Base-by-base conservation (phyloP, 30 jellyfish, hydroid and myxozoan species). In the Calvadosia cruxmelitensis region DNA sequence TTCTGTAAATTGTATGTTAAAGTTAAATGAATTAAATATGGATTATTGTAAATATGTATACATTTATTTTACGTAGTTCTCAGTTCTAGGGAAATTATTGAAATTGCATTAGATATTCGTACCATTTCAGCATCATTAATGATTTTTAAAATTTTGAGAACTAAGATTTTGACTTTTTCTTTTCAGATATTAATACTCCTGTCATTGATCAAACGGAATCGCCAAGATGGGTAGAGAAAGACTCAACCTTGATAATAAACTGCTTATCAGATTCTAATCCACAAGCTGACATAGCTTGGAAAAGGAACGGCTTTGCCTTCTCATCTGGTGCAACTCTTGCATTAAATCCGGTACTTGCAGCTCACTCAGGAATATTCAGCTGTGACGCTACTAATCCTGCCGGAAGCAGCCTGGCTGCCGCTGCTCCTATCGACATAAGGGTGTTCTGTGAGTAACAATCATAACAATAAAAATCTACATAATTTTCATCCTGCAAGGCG, bases 301-400 rank as follows among this genome's bases (percentile, higher is more conserved):
- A 53, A 34, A 50, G 29, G 28, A 26, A 28, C 32, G 29, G 73
- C 16, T 3, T 68, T 28, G 32, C 1, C 16, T 77, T 67, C 1
- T 78, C 92, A 1, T 27, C 1, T n/a, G 29, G 81, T 10, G 36
- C 64, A 7, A 29, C 31, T 26, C 78, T 78, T 31, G 30, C 63
- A 1, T 53, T 78, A 33, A 48, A 62, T 49, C 36, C 75, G 0
- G 35, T 78, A 31, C 27, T 15, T 34, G 67, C 78, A 28, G 48
- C 31, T 3, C 52, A 78, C 34, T 49, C 53, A 20, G 74, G 69
- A 16, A 35, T 33, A 23, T 78, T 66, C 49, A 12, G 35, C 1
- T 78, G 92, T 48, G 25, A 0, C 13, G 75, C 75, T 30, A 66
- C 66, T 2, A 66, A 66, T 34, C 61, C 3, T 2, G 75, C 75